Evolutionary conservation across 1,140 invertebrate genomes (phyloP).

Genomic region (Berghia stephanieae): DNA sequence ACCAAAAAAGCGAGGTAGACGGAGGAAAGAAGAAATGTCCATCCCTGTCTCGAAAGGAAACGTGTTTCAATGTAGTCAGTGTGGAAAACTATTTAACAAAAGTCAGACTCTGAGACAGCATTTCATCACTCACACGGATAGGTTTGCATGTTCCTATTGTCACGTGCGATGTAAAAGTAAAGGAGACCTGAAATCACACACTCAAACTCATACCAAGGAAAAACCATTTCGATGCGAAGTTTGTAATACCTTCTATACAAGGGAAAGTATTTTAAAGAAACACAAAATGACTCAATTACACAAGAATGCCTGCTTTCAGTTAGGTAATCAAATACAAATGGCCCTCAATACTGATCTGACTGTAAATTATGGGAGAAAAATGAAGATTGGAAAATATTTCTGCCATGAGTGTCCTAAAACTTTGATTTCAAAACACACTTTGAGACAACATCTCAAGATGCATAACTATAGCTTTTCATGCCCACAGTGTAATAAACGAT

Average conservation of each 20-base stretch:
- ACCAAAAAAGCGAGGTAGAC: not conserved
- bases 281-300: conserved; percentile 24
- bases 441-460: conserved; percentile 12
- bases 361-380: conserved; percentile 4
- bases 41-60: conserved; percentile 17
- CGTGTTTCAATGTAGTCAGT: conserved; percentile 27
- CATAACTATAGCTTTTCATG: conserved; percentile 17
- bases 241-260: conserved; percentile 29
- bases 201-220: conserved; percentile 32
- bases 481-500: conserved; percentile 16
- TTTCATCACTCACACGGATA: conserved; percentile 32
- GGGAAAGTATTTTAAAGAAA: conserved; percentile 30
- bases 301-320: conserved; percentile 14
- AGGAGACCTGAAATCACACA: conserved; percentile 26
- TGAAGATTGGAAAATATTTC: conserved; percentile 12
- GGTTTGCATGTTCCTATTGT: conserved; percentile 30
- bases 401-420: conserved; percentile 17
- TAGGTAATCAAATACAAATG: not conserved
- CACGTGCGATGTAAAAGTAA: conserved; percentile 29
- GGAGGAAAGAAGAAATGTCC: conserved; percentile 10
- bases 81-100: conserved; percentile 28
- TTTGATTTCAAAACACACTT: not conserved
- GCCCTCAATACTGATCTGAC: not conserved
- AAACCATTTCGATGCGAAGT: conserved; percentile 31
- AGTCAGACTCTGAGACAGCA: conserved; percentile 30